Base-by-base conservation (phyloP, 1,140 invertebrate genomes). In the Drosophila erecta region DNA sequence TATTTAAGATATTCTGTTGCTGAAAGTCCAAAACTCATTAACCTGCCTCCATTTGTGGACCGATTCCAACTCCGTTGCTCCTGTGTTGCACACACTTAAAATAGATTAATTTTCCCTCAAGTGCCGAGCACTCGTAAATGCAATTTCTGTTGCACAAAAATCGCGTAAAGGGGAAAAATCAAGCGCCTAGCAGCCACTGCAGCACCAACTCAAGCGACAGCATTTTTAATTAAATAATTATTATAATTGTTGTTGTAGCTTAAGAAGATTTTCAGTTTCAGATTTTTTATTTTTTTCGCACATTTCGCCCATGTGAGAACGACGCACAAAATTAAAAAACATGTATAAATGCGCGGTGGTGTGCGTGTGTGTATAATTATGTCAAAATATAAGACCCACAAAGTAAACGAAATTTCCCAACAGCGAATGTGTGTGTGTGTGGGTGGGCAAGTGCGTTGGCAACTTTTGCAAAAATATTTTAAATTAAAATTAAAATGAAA, bases 161-260 rank as follows among this genome's bases (percentile, higher is more conserved):
- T 59, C 22, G 24, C 53, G 14, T 3, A 33, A 70, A 77, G 24
- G 24, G 54, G 38, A 71, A 44, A 61, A 58, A 51, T 66, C 64
- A 70, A 60, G 64, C 54, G 17, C 64, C 17, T 46, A 69, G 43
- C 64, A n/a, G n/a, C 54, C 51, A 44, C 20, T 43, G 50, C 30
- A 56, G 49, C 30, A 40, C 1, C 41, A 55, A 56, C 64, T 70
- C 64, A 43, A 66, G 71, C 72, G 72, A 66, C 71, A 76, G 71
- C 49, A 73, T 85, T 85, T 85, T 85, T 85, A 85, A 85, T 85
- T 80, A 85, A 85, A 86, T 85, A 86, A 85, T 85, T 84, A 84
- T 84, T 74, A 70, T 86, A 85, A 85, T 86, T 85, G 81, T 84
- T 85, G 76, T 69, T 81, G 81, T 73, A 66, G 81, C 65, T 81